Evolutionary conservation across 2,113 vertebrate genomes (phyloP), one percentile per base, ranked within the genome.

Genomic region (Cynopterus brachyotis): DNA sequence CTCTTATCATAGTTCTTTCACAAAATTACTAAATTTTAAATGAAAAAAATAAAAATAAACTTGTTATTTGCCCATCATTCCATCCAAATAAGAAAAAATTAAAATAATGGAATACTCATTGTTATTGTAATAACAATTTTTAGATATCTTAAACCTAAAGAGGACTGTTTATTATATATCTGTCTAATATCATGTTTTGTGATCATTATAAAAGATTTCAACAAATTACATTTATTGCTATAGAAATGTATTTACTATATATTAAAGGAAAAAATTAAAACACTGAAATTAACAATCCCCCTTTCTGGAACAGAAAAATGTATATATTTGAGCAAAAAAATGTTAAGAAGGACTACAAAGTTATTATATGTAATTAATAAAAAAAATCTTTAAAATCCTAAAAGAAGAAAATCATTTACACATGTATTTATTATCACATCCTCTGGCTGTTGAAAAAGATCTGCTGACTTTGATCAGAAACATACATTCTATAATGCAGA

Each of bases 41-140:
- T 37, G 6, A 88, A 93, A 40, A 62, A 90, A 88, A 93, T 40
- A 62, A 90, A 76, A 76, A 37, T 6, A 53, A 85, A 47, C 22
- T 62, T 94, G 16, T 50, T 62, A 67, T 75, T 47, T 86, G 37
- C 13, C 24, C 2, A 55, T 42, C 10, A 92, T 3, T 67, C 8
- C 35, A 75, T 66, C n/a, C 67, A 62, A 95, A 92, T 62, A 42
- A 92, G 32, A 75, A 76, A 76, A 80, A 92, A 94, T 75, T 69
- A 75, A 83, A 95, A 76, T 45, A 88, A 9, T 42, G 72, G 30
- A 91, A 76, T 72, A 82, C 60, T 76, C 75, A 70, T 16, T 87
- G 30, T 20, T 93, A n/a, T 0, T 42, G 1, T n/a, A 91, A 91
- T 47, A 30, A 76, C 42, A 72, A 88, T 4, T 72, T 30, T 88